Base-by-base conservation (phyloP, 2,113 vertebrate genomes). In the Hypomesus transpacificus region DNA sequence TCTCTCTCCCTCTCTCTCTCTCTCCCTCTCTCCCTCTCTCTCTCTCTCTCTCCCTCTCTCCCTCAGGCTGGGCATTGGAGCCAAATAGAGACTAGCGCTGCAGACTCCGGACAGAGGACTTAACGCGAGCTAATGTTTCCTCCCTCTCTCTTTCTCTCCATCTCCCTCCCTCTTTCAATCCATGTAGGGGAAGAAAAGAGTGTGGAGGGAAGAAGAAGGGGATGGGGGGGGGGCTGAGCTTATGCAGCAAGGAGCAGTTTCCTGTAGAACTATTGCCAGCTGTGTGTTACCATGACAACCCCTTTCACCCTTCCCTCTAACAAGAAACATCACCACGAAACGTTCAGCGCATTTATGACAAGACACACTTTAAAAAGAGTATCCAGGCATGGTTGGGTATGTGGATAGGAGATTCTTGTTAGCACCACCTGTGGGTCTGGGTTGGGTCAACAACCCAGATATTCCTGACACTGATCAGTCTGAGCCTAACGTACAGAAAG, bases 51-150 rank as follows among this genome's bases (percentile, higher is more conserved):
- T 26, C 59, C 11, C 54, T 51, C 57, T 31, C 13, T 2, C 3
- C 18, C 28, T 65, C 60, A 24, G 70, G 24, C 39, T 51, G 71
- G 71, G 69, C 34, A 58, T 39, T 58, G 53, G 6, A 51, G 59
- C 65, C 34, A 73, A 73, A 74, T 60, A 50, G 50, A 67, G 20
- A 53, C 65, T 50, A 50, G 14, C 68, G 56, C 58, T 24, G 21
- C 13, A 4, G 21, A 8, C 26, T 31, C 56, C 16, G 22, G 17
- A 11, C 51, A 56, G 70, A 31, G 46, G 65, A 26, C 18, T 31
- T 75, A 63, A 75, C 34, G 39, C 67, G 66, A 74, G 62, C 68
- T 70, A 67, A 69, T 77, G 75, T 59, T 73, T 73, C 70, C 59
- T 34, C 61, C 8, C 26, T 63, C 26, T n/a, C 21, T 62, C 60